A percentile compares a stretch with the other conserved stretches of the same genome.
Conservation (phyloP, 2,888 invertebrate species). For the Ormyrus thymus region DNA sequence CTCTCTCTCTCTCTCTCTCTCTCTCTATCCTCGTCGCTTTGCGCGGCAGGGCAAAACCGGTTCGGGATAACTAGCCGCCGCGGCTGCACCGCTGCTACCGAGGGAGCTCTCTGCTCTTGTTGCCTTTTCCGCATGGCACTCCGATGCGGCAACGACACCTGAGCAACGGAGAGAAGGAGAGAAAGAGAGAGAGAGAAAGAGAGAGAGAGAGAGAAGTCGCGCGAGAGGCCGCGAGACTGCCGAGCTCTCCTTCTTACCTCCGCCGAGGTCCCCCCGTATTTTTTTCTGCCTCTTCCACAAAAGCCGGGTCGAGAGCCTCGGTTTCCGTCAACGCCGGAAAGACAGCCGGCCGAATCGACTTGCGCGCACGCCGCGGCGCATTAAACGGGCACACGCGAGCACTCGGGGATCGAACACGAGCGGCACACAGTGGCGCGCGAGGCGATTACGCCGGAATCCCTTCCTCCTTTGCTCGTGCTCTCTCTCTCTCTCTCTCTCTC, state of each 20-base stretch:
- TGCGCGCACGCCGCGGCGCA: neutral
- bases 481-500: neutral
- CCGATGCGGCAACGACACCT: neutral
- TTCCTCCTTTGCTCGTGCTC: neutral
- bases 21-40: neutral
- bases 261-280: neutral
- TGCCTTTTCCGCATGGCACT: neutral
- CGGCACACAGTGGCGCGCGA: too few species aligned
- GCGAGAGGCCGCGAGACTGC: neutral
- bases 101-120: neutral
- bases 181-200: slow-evolving; percentile 25
- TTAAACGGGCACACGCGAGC: neutral
- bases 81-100: neutral
- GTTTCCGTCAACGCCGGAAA: too few species aligned
- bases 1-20: neutral
- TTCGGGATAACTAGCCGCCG: slow-evolving; percentile 30
- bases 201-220: slow-evolving; percentile 12
- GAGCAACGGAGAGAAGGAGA: slow-evolving; percentile 16
- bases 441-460: too few species aligned
- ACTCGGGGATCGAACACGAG: too few species aligned
- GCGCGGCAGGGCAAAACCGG: slow-evolving; percentile 24
- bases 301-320: too few species aligned
- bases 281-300: neutral
- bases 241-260: neutral
- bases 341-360: too few species aligned